Evolutionary conservation across 2,113 vertebrate species (phyloP).

Genomic region (Symphodus melops): DNA sequence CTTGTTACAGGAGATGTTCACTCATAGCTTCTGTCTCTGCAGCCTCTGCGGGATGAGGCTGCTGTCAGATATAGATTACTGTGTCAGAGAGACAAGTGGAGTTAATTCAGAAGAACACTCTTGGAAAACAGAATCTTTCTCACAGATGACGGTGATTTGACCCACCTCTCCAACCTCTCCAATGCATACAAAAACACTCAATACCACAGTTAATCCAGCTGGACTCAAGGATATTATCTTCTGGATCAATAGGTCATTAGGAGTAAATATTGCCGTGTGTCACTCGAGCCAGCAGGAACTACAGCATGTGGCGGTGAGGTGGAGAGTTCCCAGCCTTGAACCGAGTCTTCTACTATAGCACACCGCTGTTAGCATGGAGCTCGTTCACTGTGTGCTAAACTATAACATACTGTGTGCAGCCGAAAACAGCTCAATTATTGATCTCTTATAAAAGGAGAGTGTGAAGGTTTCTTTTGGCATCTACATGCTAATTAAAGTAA

Average conservation of each 20-base stretch:
- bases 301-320: slow-evolving; percentile 18
- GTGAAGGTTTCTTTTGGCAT: not conserved
- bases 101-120: slow-evolving; percentile 4
- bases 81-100: slow-evolving; percentile 18
- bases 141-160: not conserved
- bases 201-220: slow-evolving; percentile 12
- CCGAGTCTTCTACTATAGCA: slow-evolving; percentile 23
- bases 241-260: slow-evolving; percentile 54
- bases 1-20: not conserved
- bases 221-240: slow-evolving; percentile 20
- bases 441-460: no score
- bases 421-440: not conserved
- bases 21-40: not conserved
- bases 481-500: not conserved
- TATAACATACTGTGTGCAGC: not conserved
- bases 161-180: slow-evolving; percentile 2
- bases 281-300: slow-evolving; percentile 34
- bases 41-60: not conserved
- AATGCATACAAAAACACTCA: slow-evolving; percentile 15
- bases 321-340: slow-evolving; percentile 53
- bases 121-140: not conserved
- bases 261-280: slow-evolving; percentile 49
- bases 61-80: not conserved
- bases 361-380: not conserved
- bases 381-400: not conserved